These are phyloP conservation scores for Fregetta grallaria DNA, from an alignment of 2,113 vertebrate species.

Conservation along the genomic window DNA sequence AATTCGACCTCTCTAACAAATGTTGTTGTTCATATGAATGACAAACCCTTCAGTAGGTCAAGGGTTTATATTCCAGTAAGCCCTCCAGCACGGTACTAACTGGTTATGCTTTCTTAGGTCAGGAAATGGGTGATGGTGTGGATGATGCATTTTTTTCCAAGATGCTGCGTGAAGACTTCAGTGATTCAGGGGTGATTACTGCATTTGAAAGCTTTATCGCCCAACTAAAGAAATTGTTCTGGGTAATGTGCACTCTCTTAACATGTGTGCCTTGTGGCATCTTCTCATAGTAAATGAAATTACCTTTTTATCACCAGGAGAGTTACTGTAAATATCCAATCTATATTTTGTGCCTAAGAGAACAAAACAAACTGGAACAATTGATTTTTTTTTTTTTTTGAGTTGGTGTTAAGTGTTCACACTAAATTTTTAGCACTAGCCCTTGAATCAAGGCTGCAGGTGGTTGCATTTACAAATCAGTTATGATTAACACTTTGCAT, in stretches of 20 bases:
- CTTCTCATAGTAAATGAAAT: not conserved
- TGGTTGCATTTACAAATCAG: not conserved
- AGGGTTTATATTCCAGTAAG: not conserved
- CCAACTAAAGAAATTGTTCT: slow-evolving; percentile 75
- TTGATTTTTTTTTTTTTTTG: not conserved
- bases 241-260: slow-evolving; percentile 59
- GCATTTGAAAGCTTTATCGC: slow-evolving; percentile 77
- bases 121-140: not conserved
- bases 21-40: fast-evolving
- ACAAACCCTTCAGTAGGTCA: not conserved
- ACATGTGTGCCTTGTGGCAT: fast-evolving
- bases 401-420: not conserved
- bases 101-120: not conserved
- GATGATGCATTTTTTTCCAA: not conserved
- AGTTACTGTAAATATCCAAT: not conserved
- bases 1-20: not conserved
- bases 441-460: not conserved
- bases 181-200: slow-evolving; percentile 57
- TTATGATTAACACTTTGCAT: not conserved
- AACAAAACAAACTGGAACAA: not conserved
- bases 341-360: not conserved
- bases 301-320: not conserved
- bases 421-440: not conserved
- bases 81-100: not conserved
- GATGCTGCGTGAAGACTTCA: not conserved